These are phyloP conservation scores for Echiichthys vipera DNA, from an alignment of 2,797 vertebrate species.

Conservation along the genomic window DNA sequence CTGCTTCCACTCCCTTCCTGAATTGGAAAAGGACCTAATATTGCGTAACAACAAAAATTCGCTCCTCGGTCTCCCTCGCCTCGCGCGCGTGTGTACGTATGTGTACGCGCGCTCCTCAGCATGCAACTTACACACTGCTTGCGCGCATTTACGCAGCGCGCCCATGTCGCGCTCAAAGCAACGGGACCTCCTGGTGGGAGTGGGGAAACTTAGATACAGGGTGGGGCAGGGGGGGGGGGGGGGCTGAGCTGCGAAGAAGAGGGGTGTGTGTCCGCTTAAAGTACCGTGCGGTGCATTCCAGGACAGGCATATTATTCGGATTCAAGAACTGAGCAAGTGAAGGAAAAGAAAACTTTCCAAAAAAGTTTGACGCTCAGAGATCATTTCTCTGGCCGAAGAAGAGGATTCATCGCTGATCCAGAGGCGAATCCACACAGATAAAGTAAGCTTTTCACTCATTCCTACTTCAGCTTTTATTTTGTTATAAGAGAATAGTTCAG, in stretches of 20 bases:
- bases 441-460: slow-evolving; percentile 54
- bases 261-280: slow-evolving; percentile 43
- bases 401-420: slow-evolving; percentile 30
- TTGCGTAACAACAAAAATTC: slow-evolving; percentile 42
- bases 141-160: slow-evolving; percentile 13
- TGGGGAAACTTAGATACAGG: slow-evolving; percentile 11
- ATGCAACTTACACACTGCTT: background rate
- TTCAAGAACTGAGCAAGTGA: slow-evolving; percentile 6
- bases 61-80: background rate
- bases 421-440: slow-evolving; percentile 27
- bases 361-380: slow-evolving; percentile 24
- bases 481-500: background rate
- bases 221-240: slow-evolving; percentile 21
- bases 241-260: slow-evolving; percentile 5
- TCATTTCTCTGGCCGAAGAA: background rate
- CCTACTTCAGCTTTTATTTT: background rate
- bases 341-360: slow-evolving; percentile 7
- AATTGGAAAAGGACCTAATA: background rate
- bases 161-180: too few relatives aligned
- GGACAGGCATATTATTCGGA: slow-evolving; percentile 3
- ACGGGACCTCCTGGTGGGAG: slow-evolving; percentile 10
- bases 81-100: background rate
- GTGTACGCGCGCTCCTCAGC: background rate
- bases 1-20: slow-evolving; percentile 30
- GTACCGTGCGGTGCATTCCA: slow-evolving; percentile 23